Conservation (phyloP, 2,888 invertebrate species). For the Epirrhoe tristata region DNA sequence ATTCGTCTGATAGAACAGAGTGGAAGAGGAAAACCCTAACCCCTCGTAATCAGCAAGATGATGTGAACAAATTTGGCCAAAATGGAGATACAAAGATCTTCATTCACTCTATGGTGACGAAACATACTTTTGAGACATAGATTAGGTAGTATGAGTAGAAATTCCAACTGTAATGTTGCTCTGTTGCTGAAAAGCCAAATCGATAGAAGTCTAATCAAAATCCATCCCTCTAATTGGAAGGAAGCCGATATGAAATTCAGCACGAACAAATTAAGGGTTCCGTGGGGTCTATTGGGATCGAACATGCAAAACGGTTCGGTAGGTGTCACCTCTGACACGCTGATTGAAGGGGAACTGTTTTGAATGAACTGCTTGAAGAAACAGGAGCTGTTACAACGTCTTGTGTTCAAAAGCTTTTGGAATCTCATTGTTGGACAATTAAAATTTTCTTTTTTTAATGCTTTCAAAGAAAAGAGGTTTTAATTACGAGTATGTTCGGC, state of each 20-base stretch:
- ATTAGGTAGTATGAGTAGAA: too few relatives aligned
- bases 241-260: constrained; percentile 39
- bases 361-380: constrained; percentile 30
- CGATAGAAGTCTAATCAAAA: constrained; percentile 34
- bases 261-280: constrained; percentile 37
- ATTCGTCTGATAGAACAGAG: too few relatives aligned
- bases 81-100: too few relatives aligned
- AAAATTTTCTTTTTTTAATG: too few relatives aligned
- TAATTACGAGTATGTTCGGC: too few relatives aligned
- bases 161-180: not conserved
- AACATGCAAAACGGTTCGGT: constrained; percentile 54
- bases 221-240: constrained; percentile 28
- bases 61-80: too few relatives aligned
- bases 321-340: constrained; percentile 54
- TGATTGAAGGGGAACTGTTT: constrained; percentile 59
- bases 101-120: too few relatives aligned
- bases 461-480: too few relatives aligned
- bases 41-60: too few relatives aligned
- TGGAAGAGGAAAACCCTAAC: too few relatives aligned
- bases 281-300: constrained; percentile 48
- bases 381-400: constrained; percentile 47
- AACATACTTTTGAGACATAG: too few relatives aligned
- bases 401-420: not conserved
- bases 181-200: constrained; percentile 6
- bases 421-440: too few relatives aligned